Conservation (phyloP, 2,113 vertebrate genomes). For the Myxocyprinus asiaticus region DNA sequence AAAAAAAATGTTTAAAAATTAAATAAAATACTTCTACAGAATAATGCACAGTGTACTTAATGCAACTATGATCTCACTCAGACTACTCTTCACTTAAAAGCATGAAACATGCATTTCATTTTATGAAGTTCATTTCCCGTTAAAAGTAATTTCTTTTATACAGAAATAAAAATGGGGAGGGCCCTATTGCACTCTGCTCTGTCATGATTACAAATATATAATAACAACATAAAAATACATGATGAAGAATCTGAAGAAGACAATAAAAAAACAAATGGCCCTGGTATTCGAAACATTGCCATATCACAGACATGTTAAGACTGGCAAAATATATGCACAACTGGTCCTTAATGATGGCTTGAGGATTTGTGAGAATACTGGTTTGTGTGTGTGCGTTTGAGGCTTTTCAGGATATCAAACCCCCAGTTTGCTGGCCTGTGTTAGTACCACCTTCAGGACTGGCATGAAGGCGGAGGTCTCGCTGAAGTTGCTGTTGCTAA, state of each 20-base stretch:
- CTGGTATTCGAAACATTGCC: slow-evolving; percentile 42
- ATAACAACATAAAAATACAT: slow-evolving; percentile 39
- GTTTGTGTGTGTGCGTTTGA: slow-evolving; percentile 1
- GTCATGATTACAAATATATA: slow-evolving; percentile 58
- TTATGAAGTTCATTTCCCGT: slow-evolving; percentile 42
- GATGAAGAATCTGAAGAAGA: slow-evolving; percentile 43
- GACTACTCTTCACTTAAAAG: not conserved
- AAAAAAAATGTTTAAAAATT: not conserved
- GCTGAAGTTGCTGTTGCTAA: slow-evolving; percentile 97
- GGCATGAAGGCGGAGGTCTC: slow-evolving; percentile 99
- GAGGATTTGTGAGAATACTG: slow-evolving; percentile 57
- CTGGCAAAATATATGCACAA: slow-evolving; percentile 38
- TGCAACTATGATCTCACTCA: not conserved
- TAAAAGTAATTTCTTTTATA: not conserved
- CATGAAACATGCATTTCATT: slow-evolving; percentile 58
- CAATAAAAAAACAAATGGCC: slow-evolving; percentile 19
- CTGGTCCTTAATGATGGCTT: slow-evolving; percentile 62
- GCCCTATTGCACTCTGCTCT: slow-evolving; percentile 67
- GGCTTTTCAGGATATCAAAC: slow-evolving; percentile 70
- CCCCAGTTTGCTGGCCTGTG: slow-evolving; percentile 92
- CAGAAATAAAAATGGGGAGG: slow-evolving; percentile 18
- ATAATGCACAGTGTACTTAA: not conserved
- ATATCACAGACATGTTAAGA: slow-evolving; percentile 39
- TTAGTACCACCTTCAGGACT: slow-evolving; percentile 94
- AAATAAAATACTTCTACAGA: not conserved